Evolutionary conservation across 1,140 invertebrate species (phyloP).

Genomic region (Drosophila mayri): DNA sequence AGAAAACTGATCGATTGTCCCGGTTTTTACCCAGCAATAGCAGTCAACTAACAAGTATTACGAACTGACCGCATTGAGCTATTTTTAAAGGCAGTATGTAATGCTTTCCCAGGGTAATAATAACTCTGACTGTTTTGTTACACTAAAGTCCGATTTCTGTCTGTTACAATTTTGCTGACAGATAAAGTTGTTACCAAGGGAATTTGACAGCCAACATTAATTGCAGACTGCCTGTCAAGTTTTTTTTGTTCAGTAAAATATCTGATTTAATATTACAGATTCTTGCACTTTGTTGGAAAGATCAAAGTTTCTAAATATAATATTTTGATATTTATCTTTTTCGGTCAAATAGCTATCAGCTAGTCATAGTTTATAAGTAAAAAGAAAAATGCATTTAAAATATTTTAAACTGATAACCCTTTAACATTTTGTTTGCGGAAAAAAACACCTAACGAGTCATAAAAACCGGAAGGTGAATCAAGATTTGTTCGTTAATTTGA

Average conservation of each 20-base stretch:
- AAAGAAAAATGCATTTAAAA: not conserved
- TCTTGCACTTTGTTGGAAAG: no score
- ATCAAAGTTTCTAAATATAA: not conserved
- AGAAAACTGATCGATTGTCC: not conserved
- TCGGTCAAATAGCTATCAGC: not conserved
- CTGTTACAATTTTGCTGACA: not conserved
- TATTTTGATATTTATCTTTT: not conserved
- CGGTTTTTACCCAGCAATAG: not conserved
- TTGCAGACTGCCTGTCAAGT: not conserved
- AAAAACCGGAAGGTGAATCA: slow-evolving; percentile 32
- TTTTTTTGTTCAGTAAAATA: no score
- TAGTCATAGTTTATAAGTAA: no score
- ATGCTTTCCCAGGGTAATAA: not conserved
- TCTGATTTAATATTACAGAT: no score
- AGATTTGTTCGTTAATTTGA: slow-evolving; percentile 22
- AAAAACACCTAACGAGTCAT: not conserved
- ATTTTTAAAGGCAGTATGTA: not conserved
- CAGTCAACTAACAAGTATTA: not conserved
- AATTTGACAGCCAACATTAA: not conserved
- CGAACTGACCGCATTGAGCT: not conserved
- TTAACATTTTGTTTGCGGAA: not conserved
- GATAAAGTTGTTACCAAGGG: not conserved
- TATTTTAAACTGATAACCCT: not conserved
- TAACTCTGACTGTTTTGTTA: not conserved
- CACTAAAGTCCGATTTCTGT: not conserved